Percentiles rank a stretch among this genome's conserved stretches.
Conservation (phyloP, 2,797 vertebrate genomes). For the Phalanger gymnotis region DNA sequence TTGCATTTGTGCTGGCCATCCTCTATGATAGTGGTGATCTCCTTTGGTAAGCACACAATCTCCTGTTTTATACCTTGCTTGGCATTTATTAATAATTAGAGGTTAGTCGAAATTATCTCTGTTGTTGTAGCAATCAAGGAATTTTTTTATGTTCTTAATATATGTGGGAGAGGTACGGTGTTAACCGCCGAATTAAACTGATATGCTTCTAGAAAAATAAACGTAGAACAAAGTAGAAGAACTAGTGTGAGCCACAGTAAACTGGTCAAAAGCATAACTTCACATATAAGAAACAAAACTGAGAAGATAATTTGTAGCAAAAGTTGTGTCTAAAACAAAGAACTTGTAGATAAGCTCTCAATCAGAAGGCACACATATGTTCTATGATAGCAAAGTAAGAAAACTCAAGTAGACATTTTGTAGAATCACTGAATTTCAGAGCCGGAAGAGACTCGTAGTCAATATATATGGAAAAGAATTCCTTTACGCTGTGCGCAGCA, state of each 20-base stretch:
- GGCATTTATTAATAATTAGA: background rate
- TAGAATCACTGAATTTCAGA: background rate
- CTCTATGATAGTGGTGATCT: background rate
- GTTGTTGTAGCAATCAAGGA: background rate
- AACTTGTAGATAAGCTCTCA: background rate
- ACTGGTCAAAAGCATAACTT: background rate
- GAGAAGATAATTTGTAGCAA: background rate
- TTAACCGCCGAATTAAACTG: background rate
- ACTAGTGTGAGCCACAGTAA: background rate
- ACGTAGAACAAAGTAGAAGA: background rate
- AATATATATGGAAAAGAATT: background rate
- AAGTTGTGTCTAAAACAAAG: background rate
- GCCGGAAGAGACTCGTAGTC: background rate
- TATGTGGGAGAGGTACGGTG: background rate
- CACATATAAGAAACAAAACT: background rate
- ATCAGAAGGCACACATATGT: background rate
- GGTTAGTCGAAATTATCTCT: background rate
- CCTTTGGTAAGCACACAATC: background rate
- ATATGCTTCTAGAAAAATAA: background rate
- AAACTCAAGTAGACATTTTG: background rate
- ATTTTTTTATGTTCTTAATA: background rate
- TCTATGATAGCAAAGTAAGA: background rate
- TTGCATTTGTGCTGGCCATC: background rate
- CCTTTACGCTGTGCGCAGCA: background rate
- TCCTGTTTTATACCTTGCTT: background rate